Conservation (phyloP, 1,140 invertebrate species). For the Frieseomelitta varia region DNA sequence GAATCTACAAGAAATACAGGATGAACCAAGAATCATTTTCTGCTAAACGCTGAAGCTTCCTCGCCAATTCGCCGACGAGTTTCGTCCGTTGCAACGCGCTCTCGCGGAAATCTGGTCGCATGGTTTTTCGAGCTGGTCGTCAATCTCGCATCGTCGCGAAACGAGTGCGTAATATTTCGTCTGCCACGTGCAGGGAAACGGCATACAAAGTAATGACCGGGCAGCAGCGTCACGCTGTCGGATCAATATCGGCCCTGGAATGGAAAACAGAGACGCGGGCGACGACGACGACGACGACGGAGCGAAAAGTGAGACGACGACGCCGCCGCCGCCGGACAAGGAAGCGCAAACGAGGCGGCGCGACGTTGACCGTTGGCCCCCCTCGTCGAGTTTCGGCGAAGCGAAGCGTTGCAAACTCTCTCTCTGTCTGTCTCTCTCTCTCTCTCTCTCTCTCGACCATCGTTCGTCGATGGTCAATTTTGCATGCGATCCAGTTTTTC, state of each 20-base stretch:
- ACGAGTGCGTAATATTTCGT: constrained; percentile 24
- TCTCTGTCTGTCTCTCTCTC: no score
- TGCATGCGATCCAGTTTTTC: constrained; percentile 59
- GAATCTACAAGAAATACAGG: no score
- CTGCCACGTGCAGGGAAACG: constrained; percentile 45
- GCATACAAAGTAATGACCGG: constrained; percentile 73
- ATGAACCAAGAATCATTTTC: no score
- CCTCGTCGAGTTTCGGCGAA: constrained; percentile 35
- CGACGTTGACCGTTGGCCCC: constrained; percentile 9
- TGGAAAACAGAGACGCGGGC: constrained; percentile 59
- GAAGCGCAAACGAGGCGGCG: constrained; percentile 49
- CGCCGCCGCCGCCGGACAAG: constrained; percentile 50
- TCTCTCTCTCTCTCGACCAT: neutral
- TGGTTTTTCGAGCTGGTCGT: neutral
- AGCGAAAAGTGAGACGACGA: constrained; percentile 39
- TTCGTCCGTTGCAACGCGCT: neutral
- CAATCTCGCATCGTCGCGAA: neutral
- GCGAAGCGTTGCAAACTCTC: constrained; percentile 10
- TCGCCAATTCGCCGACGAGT: neutral
- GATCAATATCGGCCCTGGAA: constrained; percentile 76
- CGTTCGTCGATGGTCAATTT: constrained; percentile 49
- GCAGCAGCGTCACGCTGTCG: constrained; percentile 62
- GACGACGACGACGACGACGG: constrained; percentile 9
- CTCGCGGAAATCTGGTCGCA: no score
- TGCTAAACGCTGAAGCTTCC: neutral